These are phyloP conservation scores for Parauchenoglanis ngamensis DNA, from an alignment of 2,797 vertebrate species.

Conservation along the genomic window DNA sequence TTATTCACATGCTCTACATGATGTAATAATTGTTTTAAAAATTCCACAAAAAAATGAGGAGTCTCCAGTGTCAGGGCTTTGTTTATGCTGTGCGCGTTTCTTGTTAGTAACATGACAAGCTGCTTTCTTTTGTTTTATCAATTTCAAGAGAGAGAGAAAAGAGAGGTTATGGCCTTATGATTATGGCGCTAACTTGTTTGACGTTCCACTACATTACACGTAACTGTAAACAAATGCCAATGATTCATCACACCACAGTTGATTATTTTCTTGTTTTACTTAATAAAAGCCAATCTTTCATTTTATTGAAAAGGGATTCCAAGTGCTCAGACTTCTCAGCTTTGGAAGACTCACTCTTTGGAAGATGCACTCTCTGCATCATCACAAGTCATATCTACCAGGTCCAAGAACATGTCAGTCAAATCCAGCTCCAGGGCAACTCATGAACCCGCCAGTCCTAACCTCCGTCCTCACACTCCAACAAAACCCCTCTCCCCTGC, in stretches of 20 bases:
- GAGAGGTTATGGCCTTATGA: too few relatives aligned
- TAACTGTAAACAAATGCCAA: neutral
- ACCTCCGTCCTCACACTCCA: conserved; percentile 8
- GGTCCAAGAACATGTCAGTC: neutral
- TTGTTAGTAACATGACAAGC: neutral
- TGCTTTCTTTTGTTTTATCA: neutral
- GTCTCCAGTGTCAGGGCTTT: neutral
- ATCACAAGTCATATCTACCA: conserved; percentile 12
- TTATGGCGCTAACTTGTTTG: neutral
- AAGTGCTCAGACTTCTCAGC: neutral
- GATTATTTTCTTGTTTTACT: neutral
- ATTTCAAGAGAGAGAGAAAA: neutral
- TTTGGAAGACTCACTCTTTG: neutral
- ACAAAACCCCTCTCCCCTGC: conserved; percentile 20
- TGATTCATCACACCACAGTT: neutral
- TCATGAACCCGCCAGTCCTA: conserved; percentile 1
- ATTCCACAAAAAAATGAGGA: too few relatives aligned
- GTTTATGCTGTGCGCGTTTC: neutral
- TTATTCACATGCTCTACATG: neutral
- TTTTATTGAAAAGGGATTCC: neutral
- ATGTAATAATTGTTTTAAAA: neutral
- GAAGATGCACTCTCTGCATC: neutral
- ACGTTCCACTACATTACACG: neutral
- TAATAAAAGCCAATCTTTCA: neutral
- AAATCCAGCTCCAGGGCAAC: conserved; percentile 26